Conservation (phyloP, 2,888 invertebrate genomes). For the Tetheella fluctuosa region DNA sequence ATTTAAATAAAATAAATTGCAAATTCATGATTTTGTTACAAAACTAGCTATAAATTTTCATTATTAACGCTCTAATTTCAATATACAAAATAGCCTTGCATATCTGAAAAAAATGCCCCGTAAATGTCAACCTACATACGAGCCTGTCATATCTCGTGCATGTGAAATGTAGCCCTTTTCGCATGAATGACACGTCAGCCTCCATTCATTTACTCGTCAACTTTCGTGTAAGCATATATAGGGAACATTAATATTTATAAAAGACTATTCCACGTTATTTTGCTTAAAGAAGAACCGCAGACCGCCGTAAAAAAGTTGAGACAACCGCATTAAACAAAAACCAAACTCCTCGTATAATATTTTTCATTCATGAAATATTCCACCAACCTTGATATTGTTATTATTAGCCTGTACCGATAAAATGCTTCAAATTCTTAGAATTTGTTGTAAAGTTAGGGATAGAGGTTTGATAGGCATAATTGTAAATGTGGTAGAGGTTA, state of each 20-base stretch:
- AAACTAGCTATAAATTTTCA: no score
- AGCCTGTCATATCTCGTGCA: slow-evolving; percentile 4
- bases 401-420: no score
- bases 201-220: not conserved
- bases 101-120: not conserved
- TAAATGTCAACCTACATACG: not conserved
- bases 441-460: no score
- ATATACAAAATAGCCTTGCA: not conserved
- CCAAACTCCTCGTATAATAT: not conserved
- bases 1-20: no score
- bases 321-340: not conserved
- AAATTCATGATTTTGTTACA: no score
- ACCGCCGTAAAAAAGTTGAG: not conserved
- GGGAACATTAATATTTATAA: not conserved
- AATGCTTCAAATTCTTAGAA: no score
- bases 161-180: not conserved
- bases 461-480: no score
- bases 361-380: not conserved
- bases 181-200: not conserved
- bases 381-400: not conserved
- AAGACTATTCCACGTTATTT: not conserved
- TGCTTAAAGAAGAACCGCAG: not conserved
- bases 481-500: no score
- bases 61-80: not conserved
- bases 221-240: not conserved